A percentile compares a stretch with the other conserved stretches of the same genome.
Conservation (phyloP, 2,888 invertebrate species). For the Aspidiotus rigidus region DNA sequence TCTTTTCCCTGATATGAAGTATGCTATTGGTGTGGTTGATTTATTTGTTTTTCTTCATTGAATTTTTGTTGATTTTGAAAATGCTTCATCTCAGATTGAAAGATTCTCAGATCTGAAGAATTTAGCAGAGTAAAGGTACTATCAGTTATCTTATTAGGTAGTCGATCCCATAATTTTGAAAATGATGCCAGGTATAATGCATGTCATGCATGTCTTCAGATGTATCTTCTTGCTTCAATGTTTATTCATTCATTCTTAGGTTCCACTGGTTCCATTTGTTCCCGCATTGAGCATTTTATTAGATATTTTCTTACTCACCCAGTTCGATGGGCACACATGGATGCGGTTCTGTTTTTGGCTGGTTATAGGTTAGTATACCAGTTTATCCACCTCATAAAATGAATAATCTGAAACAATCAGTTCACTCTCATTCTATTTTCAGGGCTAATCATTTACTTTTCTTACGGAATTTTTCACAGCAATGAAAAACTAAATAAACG, state of each 20-base stretch:
- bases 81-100: no score
- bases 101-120: no score
- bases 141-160: no score
- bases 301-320: conserved; percentile 76
- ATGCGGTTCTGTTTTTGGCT: conserved; percentile 72
- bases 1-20: no score
- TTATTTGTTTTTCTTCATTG: no score
- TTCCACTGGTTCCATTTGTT: conserved; percentile 71
- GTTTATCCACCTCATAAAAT: neutral
- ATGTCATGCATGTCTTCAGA: no score
- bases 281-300: conserved; percentile 72
- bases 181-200: no score
- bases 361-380: conserved; percentile 51
- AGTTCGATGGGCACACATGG: conserved; percentile 70
- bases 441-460: conserved; percentile 23
- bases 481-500: conserved; percentile 14
- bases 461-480: conserved; percentile 22
- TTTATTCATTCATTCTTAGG: conserved; percentile 46
- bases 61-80: no score
- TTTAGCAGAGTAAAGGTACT: no score
- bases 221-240: no score
- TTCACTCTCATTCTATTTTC: neutral
- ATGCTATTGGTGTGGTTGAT: no score
- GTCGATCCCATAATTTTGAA: no score
- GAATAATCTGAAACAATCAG: neutral